Conservation (phyloP, 1,140 invertebrate species). For the Ylistrum balloti region DNA sequence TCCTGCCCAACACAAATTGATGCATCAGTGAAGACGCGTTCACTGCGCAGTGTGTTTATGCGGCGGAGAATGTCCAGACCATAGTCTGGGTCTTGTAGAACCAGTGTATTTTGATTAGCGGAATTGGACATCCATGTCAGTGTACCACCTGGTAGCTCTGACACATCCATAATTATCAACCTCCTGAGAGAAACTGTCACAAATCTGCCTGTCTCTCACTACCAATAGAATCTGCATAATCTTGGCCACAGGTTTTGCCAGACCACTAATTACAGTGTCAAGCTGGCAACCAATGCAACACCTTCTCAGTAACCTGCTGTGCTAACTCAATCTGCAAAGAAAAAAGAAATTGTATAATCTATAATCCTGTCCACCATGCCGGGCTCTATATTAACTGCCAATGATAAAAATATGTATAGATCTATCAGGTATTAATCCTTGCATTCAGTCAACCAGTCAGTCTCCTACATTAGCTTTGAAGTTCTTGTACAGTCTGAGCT, state of each 20-base stretch:
- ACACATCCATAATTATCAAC: background rate
- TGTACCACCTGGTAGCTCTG: conserved; percentile 1
- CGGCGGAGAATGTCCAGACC: conserved; percentile 74
- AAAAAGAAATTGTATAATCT: conserved; percentile 18
- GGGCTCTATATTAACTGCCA: background rate
- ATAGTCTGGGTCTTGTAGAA: conserved; percentile 74
- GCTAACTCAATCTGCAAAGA: conserved; percentile 38
- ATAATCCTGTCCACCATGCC: background rate
- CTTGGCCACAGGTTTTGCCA: conserved; percentile 31
- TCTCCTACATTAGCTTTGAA: background rate
- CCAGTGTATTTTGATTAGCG: background rate
- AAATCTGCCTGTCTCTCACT: conserved; percentile 33
- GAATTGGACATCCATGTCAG: conserved; percentile 7
- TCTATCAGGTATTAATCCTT: conserved; percentile 22
- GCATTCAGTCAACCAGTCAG: conserved; percentile 5
- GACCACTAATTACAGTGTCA: conserved; percentile 38
- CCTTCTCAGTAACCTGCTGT: conserved; percentile 24
- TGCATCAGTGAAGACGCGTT: conserved; percentile 78
- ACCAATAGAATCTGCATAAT: conserved; percentile 29
- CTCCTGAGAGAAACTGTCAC: conserved; percentile 30
- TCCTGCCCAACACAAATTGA: conserved; percentile 80
- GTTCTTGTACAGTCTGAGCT: background rate
- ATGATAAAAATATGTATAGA: conserved; percentile 16
- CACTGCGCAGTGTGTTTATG: conserved; percentile 76
- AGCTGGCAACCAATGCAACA: background rate